Evolutionary conservation across 2,888 invertebrate genomes (phyloP).

Genomic region (Anodontia alba): DNA sequence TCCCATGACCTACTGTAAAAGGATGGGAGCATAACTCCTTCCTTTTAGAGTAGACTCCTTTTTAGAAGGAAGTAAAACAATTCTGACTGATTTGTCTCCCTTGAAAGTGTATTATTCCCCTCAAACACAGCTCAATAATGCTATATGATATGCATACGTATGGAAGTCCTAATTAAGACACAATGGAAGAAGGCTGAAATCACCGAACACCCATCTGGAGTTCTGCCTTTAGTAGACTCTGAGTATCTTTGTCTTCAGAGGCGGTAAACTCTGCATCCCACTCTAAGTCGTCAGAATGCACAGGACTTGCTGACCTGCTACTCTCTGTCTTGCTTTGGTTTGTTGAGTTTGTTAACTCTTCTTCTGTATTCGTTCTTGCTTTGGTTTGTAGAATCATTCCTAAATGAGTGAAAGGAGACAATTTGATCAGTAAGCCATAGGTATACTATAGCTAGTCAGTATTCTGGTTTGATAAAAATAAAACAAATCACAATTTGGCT

Average conservation of each 20-base stretch:
- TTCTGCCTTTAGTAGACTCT: constrained; percentile 43
- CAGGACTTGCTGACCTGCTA: constrained; percentile 59
- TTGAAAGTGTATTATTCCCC: too few species aligned
- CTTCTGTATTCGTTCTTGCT: constrained; percentile 68
- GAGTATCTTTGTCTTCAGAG: constrained; percentile 68
- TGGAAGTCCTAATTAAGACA: constrained; percentile 4
- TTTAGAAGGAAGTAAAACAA: too few species aligned
- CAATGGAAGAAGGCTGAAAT: neutral
- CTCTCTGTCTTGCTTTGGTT: constrained; percentile 50
- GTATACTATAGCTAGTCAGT: neutral
- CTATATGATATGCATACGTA: neutral
- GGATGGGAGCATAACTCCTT: too few species aligned
- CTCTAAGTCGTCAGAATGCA: constrained; percentile 73
- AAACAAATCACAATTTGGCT: too few species aligned
- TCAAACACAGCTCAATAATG: too few species aligned
- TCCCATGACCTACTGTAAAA: too few species aligned
- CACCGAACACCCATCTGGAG: constrained; percentile 7
- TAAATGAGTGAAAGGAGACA: too few species aligned
- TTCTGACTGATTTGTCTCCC: too few species aligned
- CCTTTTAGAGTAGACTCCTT: too few species aligned
- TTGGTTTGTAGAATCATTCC: constrained; percentile 48
- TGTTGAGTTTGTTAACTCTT: constrained; percentile 58
- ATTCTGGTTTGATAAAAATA: too few species aligned
- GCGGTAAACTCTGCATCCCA: constrained; percentile 80
- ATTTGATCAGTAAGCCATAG: too few species aligned